Percentiles rank a stretch among this genome's conserved stretches.
phyloP scores from a whole-genome alignment of 1,140 invertebrate species.

The Aphelinus certus region DNA sequence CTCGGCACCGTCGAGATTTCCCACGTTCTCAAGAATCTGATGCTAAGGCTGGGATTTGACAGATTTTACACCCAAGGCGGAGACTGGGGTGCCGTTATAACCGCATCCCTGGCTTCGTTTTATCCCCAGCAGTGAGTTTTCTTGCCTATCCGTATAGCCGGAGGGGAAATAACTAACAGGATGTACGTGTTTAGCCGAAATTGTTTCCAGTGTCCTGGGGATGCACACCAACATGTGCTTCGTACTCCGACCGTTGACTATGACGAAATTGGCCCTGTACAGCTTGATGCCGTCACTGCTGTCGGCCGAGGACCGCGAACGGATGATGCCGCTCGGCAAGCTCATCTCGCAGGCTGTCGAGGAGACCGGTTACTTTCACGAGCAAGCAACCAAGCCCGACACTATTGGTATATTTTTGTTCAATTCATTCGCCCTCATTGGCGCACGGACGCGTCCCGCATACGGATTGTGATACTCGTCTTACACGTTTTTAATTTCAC shows the following conservation, averaged over 20 bases:
- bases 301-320: slow-evolving; percentile 66
- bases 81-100: slow-evolving; percentile 81
- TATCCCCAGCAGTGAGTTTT: slow-evolving; percentile 71
- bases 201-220: slow-evolving; percentile 64
- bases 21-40: slow-evolving; percentile 82
- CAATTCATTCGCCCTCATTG: no score
- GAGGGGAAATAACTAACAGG: not conserved
- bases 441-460: no score
- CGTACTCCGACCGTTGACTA: slow-evolving; percentile 53
- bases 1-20: slow-evolving; percentile 68
- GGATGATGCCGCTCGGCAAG: slow-evolving; percentile 71
- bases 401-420: slow-evolving; percentile 75
- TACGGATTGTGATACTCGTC: no score
- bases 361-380: slow-evolving; percentile 83
- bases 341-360: slow-evolving; percentile 66
- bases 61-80: slow-evolving; percentile 87
- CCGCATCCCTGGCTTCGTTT: slow-evolving; percentile 69
- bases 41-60: slow-evolving; percentile 79
- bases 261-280: slow-evolving; percentile 67
- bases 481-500: no score
- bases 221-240: slow-evolving; percentile 74
- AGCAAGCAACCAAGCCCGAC: slow-evolving; percentile 91
- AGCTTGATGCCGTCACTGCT: slow-evolving; percentile 68
- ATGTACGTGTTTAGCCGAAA: not conserved
- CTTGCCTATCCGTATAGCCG: not conserved